Evolutionary conservation across 2,888 invertebrate species (phyloP).

Genomic region (Cremastinae sp.): DNA sequence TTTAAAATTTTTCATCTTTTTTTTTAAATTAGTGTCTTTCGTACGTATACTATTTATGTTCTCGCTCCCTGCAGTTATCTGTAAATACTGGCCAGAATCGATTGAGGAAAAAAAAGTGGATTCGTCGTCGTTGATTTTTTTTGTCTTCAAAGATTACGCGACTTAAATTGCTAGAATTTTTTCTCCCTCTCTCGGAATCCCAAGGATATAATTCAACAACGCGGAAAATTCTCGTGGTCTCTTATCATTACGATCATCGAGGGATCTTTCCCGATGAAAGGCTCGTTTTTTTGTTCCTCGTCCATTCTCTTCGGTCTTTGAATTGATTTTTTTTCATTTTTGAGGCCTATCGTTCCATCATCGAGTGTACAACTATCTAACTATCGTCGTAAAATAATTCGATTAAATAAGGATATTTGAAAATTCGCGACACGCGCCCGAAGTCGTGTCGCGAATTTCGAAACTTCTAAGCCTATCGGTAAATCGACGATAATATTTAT

Average conservation of each 20-base stretch:
- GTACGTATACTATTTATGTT: neutral
- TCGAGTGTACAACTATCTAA: slow-evolving; percentile 45
- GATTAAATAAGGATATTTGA: slow-evolving; percentile 43
- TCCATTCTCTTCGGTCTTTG: slow-evolving; percentile 5
- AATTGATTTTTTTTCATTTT: slow-evolving; percentile 14
- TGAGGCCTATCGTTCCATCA: slow-evolving; percentile 58
- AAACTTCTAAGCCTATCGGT: slow-evolving; percentile 48
- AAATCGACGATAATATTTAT: slow-evolving; percentile 54
- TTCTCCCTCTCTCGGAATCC: slow-evolving; percentile 26
- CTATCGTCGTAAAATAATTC: slow-evolving; percentile 52
- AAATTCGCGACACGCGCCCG: slow-evolving; percentile 13
- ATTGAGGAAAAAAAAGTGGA: slow-evolving; percentile 28
- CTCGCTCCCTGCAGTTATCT: slow-evolving; percentile 12
- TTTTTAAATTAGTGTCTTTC: slow-evolving; percentile 14
- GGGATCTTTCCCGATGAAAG: slow-evolving; percentile 5
- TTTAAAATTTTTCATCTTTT: slow-evolving; percentile 6
- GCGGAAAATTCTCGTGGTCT: slow-evolving; percentile 30
- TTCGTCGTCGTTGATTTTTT: slow-evolving; percentile 36
- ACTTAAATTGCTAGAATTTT: slow-evolving; percentile 20
- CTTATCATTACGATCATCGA: slow-evolving; percentile 37
- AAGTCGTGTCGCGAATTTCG: slow-evolving; percentile 20
- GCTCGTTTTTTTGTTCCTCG: slow-evolving; percentile 3
- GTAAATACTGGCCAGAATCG: slow-evolving; percentile 32
- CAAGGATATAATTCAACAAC: slow-evolving; percentile 25
- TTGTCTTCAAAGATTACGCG: slow-evolving; percentile 1